Conservation (phyloP, 1,140 invertebrate genomes). For the Apis mellifera region DNA sequence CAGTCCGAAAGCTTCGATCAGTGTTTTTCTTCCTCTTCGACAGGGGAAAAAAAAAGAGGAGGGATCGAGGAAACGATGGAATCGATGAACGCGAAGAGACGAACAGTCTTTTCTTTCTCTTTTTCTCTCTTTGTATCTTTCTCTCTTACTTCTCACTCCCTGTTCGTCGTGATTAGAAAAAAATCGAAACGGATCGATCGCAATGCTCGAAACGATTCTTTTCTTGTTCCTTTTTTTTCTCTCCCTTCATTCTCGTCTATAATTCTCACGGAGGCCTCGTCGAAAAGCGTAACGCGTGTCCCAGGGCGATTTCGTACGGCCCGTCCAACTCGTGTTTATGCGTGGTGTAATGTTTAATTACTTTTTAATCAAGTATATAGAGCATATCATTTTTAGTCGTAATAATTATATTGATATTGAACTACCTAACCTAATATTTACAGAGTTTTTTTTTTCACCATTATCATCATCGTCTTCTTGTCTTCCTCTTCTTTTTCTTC, state of each 20-base stretch:
- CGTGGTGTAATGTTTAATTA: slow-evolving; percentile 66
- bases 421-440: slow-evolving; percentile 80
- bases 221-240: not conserved
- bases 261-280: slow-evolving; percentile 1
- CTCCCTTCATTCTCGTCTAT: not conserved
- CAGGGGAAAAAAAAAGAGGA: not conserved
- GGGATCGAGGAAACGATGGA: not conserved
- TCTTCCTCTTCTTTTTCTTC: slow-evolving; percentile 9
- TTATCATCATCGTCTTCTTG: not conserved
- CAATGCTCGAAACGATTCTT: not conserved
- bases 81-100: not conserved
- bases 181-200: slow-evolving; percentile 11
- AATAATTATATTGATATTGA: slow-evolving; percentile 79
- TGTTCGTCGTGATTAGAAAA: too few relatives aligned
- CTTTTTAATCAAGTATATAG: slow-evolving; percentile 76
- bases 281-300: slow-evolving; percentile 49
- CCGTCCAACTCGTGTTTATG: slow-evolving; percentile 69
- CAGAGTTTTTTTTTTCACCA: slow-evolving; percentile 62
- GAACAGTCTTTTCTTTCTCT: not conserved
- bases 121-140: not conserved
- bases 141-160: not conserved
- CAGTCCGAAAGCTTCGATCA: not conserved
- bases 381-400: slow-evolving; percentile 77
- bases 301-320: slow-evolving; percentile 64
- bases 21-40: not conserved